phyloP scores from a whole-genome alignment of 2,888 invertebrate species.

The Julus scandinavius region DNA sequence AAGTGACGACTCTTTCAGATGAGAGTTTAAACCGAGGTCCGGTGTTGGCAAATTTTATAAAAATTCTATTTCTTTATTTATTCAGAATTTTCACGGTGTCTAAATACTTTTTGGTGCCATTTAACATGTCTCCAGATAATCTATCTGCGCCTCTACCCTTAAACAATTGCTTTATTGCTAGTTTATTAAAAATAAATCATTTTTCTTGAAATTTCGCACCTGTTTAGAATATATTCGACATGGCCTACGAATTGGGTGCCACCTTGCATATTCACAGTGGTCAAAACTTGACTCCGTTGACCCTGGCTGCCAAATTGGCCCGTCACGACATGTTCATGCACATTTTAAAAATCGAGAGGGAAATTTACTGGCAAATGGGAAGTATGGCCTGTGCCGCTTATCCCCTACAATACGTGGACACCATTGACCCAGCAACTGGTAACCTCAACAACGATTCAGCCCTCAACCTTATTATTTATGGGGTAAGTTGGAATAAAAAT shows the following conservation, averaged over 20 bases:
- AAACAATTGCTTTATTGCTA: no score
- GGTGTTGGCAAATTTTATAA: no score
- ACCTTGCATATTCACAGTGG: constrained; percentile 87
- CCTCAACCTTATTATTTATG: constrained; percentile 94
- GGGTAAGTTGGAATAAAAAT: constrained; percentile 72
- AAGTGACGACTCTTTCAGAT: no score
- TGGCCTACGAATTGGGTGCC: constrained; percentile 93
- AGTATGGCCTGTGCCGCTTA: constrained; percentile 97
- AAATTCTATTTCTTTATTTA: no score
- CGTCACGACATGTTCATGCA: constrained; percentile 96
- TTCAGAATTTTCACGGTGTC: no score
- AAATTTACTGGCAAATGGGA: constrained; percentile 96
- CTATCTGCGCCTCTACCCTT: no score
- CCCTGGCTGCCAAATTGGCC: constrained; percentile 91
- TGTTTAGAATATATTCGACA: constrained; percentile 86
- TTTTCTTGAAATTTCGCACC: constrained; percentile 19
- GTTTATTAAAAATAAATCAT: no score
- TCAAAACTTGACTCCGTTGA: constrained; percentile 89
- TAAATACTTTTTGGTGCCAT: no score
- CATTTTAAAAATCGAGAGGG: constrained; percentile 93
- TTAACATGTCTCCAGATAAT: no score
- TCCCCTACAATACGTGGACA: constrained; percentile 93
- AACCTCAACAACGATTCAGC: constrained; percentile 96
- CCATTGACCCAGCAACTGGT: constrained; percentile 90
- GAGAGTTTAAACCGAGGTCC: no score